These are phyloP conservation scores for Caenorhabditis zanzibari DNA, from an alignment of 2,888 invertebrate genomes.

Conservation along the genomic window DNA sequence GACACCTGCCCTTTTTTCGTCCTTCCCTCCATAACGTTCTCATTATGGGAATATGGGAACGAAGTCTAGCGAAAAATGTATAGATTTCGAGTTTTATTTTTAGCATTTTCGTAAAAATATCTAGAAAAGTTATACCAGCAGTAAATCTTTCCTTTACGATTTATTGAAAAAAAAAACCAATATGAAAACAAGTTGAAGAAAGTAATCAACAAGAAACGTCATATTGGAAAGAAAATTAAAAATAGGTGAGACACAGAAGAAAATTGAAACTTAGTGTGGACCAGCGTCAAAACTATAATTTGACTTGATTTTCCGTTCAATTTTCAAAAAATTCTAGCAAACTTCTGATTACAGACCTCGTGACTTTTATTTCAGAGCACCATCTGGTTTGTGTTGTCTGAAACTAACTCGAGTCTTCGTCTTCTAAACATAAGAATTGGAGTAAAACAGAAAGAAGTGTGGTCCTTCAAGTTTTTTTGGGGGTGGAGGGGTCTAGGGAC, in stretches of 20 bases:
- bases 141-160: background rate
- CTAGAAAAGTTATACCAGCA: background rate
- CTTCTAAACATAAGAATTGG: background rate
- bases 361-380: too few relatives aligned
- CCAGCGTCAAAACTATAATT: too few relatives aligned
- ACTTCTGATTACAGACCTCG: too few relatives aligned
- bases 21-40: background rate
- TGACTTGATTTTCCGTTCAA: too few relatives aligned
- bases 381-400: background rate
- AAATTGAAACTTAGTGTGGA: too few relatives aligned
- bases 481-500: constrained; percentile 1
- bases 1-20: constrained; percentile 26
- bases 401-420: background rate
- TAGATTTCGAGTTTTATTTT: background rate
- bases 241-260: too few relatives aligned
- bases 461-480: constrained; percentile 24
- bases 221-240: too few relatives aligned
- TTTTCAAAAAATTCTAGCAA: too few relatives aligned
- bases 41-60: background rate
- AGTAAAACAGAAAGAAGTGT: background rate
- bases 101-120: background rate
- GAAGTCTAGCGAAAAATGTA: background rate
- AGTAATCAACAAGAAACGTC: too few relatives aligned
- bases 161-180: too few relatives aligned
- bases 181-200: background rate